These are phyloP conservation scores for Cetonia aurata DNA, from an alignment of 2,888 invertebrate species.

Conservation along the genomic window DNA sequence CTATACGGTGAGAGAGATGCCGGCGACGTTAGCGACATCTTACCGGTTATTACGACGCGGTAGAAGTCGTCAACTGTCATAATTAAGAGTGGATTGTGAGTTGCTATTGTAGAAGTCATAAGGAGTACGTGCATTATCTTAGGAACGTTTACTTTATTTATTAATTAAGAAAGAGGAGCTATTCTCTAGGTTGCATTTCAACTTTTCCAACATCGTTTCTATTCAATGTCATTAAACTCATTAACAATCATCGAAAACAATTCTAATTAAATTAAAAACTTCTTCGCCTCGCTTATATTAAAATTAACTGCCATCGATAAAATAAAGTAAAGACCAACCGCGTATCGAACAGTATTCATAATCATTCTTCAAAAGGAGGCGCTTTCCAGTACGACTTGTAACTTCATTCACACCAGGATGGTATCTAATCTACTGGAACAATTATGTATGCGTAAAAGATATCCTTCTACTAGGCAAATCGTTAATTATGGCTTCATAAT, in stretches of 20 bases:
- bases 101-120: neutral
- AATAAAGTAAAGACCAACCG: too few relatives aligned
- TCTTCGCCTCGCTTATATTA: too few relatives aligned
- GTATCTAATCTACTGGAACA: too few relatives aligned
- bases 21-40: slow-evolving; percentile 22
- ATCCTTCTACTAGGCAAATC: too few relatives aligned
- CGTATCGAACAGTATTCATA: too few relatives aligned
- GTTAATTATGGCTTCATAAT: too few relatives aligned
- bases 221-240: slow-evolving; percentile 4
- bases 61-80: slow-evolving; percentile 4
- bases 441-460: too few relatives aligned
- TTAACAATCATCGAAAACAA: slow-evolving; percentile 7
- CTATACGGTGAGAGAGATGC: slow-evolving; percentile 1
- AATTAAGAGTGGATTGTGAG: slow-evolving; percentile 14
- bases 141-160: slow-evolving; percentile 10
- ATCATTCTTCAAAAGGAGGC: too few relatives aligned
- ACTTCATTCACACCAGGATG: too few relatives aligned
- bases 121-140: neutral
- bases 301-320: too few relatives aligned
- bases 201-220: neutral
- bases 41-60: slow-evolving; percentile 1
- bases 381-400: too few relatives aligned
- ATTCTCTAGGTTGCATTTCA: neutral
- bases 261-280: neutral
- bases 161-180: neutral